A percentile compares a stretch with the other conserved stretches of the same genome.
Conservation (phyloP, 2,888 invertebrate genomes). For the Odontocerum albicorne region DNA sequence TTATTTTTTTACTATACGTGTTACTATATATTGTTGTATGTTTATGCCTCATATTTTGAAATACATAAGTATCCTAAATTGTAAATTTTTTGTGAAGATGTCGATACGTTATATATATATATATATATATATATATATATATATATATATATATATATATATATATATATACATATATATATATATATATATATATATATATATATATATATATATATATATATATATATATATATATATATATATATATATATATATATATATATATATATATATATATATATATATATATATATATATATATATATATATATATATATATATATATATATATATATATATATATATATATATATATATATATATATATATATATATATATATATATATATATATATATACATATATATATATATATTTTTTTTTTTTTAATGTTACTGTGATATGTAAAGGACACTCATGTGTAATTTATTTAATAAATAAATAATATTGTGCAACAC, state of each 20-base stretch:
- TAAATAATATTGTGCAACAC: too few species aligned
- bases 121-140: background rate
- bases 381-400: background rate
- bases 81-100: too few species aligned
- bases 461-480: too few species aligned
- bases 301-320: constrained; percentile 18
- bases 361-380: constrained; percentile 18
- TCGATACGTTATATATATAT: background rate
- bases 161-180: background rate
- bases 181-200: background rate
- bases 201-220: background rate
- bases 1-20: too few species aligned
- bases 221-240: background rate
- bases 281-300: constrained; percentile 1
- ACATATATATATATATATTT: background rate
- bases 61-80: too few species aligned
- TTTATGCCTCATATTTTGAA: too few species aligned
- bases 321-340: constrained; percentile 22
- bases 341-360: constrained; percentile 20
- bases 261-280: background rate
- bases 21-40: too few species aligned
- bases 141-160: background rate
- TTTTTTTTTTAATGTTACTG: too few species aligned
- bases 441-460: too few species aligned
- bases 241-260: background rate